Percentiles rank a stretch among this genome's conserved stretches.
These are phyloP conservation scores for Eustalomyia histrio DNA, from an alignment of 2,888 invertebrate genomes.

Conservation along the genomic window DNA sequence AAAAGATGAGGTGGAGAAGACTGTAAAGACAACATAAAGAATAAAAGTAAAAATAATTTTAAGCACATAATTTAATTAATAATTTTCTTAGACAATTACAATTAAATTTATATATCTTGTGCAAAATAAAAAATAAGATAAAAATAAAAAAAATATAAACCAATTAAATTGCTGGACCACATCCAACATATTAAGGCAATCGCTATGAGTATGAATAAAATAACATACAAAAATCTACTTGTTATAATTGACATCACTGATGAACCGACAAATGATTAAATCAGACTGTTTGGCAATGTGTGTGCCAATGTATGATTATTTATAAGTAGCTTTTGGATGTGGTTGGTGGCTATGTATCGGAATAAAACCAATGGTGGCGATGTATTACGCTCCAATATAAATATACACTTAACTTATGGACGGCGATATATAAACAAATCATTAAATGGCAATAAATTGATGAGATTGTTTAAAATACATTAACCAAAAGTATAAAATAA, in stretches of 20 bases:
- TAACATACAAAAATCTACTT: slow-evolving; percentile 28
- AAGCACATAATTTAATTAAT: not conserved
- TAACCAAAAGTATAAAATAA: not conserved
- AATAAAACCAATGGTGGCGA: slow-evolving; percentile 26
- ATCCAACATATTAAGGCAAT: slow-evolving; percentile 28
- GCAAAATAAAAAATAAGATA: slow-evolving; percentile 1
- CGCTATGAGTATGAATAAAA: not conserved
- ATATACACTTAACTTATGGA: slow-evolving; percentile 34
- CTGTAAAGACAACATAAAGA: slow-evolving; percentile 33
- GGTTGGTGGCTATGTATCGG: not conserved
- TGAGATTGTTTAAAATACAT: slow-evolving; percentile 26
- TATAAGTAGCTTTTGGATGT: slow-evolving; percentile 35
- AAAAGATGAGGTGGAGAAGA: slow-evolving; percentile 42
- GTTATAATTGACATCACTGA: slow-evolving; percentile 51
- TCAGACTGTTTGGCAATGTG: not conserved
- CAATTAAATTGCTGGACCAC: slow-evolving; percentile 56
- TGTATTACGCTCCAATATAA: slow-evolving; percentile 13
- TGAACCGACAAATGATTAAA: slow-evolving; percentile 45
- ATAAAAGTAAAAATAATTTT: not conserved
- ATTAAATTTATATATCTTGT: slow-evolving; percentile 15
- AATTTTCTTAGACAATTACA: slow-evolving; percentile 14
- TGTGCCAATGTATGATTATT: not conserved
- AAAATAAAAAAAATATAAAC: slow-evolving; percentile 27
- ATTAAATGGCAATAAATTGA: slow-evolving; percentile 56
- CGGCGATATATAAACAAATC: slow-evolving; percentile 46